These are phyloP conservation scores for Ciconia nigra DNA, from an alignment of 2,797 vertebrate species.

Conservation along the genomic window DNA sequence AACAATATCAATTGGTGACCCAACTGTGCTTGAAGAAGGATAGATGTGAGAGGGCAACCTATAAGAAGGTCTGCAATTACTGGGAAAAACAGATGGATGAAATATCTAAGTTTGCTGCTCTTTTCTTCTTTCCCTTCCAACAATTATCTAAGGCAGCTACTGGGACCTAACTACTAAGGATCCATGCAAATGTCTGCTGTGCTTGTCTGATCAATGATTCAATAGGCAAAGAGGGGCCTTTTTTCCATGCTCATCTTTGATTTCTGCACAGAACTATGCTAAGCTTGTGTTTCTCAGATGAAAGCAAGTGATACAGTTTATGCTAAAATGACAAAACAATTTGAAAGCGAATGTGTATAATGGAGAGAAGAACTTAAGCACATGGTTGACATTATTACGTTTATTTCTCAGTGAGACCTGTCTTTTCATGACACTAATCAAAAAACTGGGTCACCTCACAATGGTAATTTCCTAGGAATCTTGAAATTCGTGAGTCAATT, in stretches of 20 bases:
- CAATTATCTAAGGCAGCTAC: slow-evolving; percentile 35
- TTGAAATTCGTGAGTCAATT: slow-evolving; percentile 72
- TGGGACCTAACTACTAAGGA: slow-evolving; percentile 29
- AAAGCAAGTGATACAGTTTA: slow-evolving; percentile 72
- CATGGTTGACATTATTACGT: slow-evolving; percentile 69
- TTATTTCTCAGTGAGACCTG: slow-evolving; percentile 74
- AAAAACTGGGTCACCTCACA: slow-evolving; percentile 76
- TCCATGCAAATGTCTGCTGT: slow-evolving; percentile 51
- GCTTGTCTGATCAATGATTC: slow-evolving; percentile 70
- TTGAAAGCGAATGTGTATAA: slow-evolving; percentile 69
- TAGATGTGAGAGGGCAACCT: neutral
- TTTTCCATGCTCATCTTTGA: slow-evolving; percentile 62
- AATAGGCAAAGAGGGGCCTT: slow-evolving; percentile 57
- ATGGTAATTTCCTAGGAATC: slow-evolving; percentile 75
- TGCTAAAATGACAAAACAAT: slow-evolving; percentile 75
- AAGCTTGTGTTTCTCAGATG: slow-evolving; percentile 64
- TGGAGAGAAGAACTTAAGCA: slow-evolving; percentile 71
- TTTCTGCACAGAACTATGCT: slow-evolving; percentile 68
- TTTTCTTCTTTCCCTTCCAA: slow-evolving; percentile 30
- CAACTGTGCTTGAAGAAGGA: neutral
- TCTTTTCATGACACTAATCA: slow-evolving; percentile 74
- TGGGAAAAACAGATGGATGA: neutral
- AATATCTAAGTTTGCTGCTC: neutral
- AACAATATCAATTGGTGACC: neutral
- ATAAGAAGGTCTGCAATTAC: neutral